A percentile compares a stretch with the other conserved stretches of the same genome.
Conservation (phyloP, 2,888 invertebrate genomes). For the Acanthosepion lycidas region DNA sequence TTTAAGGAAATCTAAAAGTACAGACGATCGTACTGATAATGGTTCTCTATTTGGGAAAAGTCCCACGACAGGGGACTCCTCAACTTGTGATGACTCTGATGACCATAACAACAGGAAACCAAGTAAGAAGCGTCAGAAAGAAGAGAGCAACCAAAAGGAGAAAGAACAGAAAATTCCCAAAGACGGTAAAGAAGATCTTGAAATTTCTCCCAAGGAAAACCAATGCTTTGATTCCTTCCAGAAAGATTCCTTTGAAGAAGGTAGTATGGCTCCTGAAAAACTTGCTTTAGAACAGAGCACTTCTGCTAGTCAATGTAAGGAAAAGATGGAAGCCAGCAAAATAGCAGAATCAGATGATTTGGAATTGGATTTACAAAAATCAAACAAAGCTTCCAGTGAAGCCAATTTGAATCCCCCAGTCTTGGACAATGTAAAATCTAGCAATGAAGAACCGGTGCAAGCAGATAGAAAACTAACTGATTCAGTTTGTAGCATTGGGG, state of each 20-base stretch:
- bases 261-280: not conserved
- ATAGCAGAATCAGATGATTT: not conserved
- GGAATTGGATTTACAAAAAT: not conserved
- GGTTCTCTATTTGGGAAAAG: not conserved
- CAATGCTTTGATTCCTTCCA: not conserved
- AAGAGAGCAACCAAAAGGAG: not conserved
- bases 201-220: not conserved
- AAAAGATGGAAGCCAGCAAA: slow-evolving; percentile 14
- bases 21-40: not conserved
- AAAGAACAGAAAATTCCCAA: not conserved
- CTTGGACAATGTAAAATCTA: not conserved
- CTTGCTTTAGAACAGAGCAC: not conserved
- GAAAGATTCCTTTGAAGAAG: not conserved
- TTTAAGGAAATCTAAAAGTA: not conserved
- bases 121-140: not conserved
- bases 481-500: not conserved
- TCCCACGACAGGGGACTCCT: not conserved
- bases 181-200: not conserved
- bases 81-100: not conserved
- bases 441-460: not conserved
- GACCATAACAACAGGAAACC: not conserved
- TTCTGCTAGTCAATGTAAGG: not conserved
- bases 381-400: not conserved
- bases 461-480: not conserved
- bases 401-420: not conserved